These are phyloP conservation scores for Chironomus riparius DNA, from an alignment of 2,888 invertebrate species.

Conservation along the genomic window DNA sequence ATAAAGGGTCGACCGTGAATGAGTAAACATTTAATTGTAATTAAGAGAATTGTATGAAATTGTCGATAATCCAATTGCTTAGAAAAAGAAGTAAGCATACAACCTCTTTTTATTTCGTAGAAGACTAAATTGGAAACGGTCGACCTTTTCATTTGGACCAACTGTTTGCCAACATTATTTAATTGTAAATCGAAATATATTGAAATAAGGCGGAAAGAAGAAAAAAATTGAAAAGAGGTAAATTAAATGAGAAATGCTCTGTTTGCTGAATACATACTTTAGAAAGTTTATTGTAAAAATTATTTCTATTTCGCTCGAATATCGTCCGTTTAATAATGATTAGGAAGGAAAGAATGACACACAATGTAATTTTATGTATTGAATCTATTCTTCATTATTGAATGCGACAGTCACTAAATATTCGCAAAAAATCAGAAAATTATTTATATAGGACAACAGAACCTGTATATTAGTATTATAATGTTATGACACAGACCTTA, in stretches of 20 bases:
- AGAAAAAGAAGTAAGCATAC: too few species aligned
- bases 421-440: too few species aligned
- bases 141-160: not conserved
- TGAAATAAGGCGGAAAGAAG: not conserved
- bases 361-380: too few species aligned
- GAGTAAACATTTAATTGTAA: not conserved
- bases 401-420: too few species aligned
- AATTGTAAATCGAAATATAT: slow-evolving; percentile 7
- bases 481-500: too few species aligned
- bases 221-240: not conserved
- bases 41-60: not conserved
- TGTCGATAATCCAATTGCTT: not conserved
- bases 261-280: not conserved
- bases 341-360: not conserved
- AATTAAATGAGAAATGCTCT: not conserved
- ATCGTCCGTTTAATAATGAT: not conserved
- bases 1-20: not conserved
- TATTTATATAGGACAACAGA: too few species aligned
- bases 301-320: not conserved
- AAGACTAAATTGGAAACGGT: not conserved
- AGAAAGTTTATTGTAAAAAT: not conserved
- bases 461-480: too few species aligned
- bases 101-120: too few species aligned
- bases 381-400: too few species aligned
- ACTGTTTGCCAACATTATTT: not conserved